Conservation (phyloP, 2,797 vertebrate species). For the Poecilia wingei region DNA sequence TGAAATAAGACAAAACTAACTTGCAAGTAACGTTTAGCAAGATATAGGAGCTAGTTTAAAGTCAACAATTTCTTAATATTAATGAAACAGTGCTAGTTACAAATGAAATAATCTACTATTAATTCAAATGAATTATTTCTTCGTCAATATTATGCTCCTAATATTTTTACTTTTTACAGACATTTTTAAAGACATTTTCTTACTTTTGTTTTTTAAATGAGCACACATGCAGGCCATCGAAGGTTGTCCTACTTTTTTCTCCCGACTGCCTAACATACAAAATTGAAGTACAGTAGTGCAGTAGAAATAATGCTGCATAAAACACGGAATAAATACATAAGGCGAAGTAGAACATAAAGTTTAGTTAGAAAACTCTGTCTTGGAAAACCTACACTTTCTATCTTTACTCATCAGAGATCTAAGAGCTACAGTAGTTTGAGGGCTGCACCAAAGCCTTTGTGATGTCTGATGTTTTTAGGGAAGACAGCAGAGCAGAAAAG, state of each 20-base stretch:
- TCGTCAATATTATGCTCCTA: no score
- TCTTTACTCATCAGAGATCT: slow-evolving; percentile 24
- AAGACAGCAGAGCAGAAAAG: slow-evolving; percentile 32
- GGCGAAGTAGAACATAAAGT: slow-evolving; percentile 11
- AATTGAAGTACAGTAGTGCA: background rate
- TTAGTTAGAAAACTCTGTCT: slow-evolving; percentile 10
- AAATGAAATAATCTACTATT: no score
- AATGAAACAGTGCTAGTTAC: no score
- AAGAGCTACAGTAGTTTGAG: slow-evolving; percentile 20
- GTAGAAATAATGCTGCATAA: slow-evolving; percentile 8
- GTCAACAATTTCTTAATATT: no score
- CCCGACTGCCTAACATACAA: background rate
- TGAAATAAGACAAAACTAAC: no score
- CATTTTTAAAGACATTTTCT: background rate
- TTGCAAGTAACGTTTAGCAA: no score
- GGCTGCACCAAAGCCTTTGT: slow-evolving; percentile 26
- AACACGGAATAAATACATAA: background rate
- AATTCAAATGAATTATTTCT: no score
- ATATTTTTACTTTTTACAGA: background rate
- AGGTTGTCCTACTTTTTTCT: background rate
- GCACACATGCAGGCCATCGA: background rate
- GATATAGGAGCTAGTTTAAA: no score
- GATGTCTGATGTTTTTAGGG: slow-evolving; percentile 29
- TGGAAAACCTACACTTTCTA: slow-evolving; percentile 8
- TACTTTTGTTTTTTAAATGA: background rate